phyloP scores from a whole-genome alignment of 2,888 invertebrate species.

The Timandra comae region DNA sequence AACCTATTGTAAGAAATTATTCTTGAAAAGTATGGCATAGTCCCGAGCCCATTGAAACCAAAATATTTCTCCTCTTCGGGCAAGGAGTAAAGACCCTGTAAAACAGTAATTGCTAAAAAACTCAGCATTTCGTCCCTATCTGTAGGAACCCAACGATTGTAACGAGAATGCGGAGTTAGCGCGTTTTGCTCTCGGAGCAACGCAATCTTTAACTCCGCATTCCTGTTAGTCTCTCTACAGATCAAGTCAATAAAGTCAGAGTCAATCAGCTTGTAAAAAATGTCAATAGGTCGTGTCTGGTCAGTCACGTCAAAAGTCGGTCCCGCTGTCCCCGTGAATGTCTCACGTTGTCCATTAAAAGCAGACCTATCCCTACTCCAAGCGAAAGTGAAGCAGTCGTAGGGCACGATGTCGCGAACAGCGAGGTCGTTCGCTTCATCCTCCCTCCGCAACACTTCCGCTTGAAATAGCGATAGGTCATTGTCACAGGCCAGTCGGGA shows the following conservation, averaged over 20 bases:
- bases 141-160: constrained; percentile 19
- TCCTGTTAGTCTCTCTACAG: too few relatives aligned
- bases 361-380: too few relatives aligned
- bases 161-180: not conserved
- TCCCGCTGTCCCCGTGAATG: constrained; percentile 18
- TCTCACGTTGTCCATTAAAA: constrained; percentile 6
- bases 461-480: constrained; percentile 11
- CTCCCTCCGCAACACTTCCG: constrained; percentile 13
- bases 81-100: constrained; percentile 21
- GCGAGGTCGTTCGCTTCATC: constrained; percentile 14
- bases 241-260: constrained; percentile 20
- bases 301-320: constrained; percentile 21
- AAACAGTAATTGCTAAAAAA: constrained; percentile 17
- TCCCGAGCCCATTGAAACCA: too few relatives aligned
- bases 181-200: not conserved
- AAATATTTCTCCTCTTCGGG: too few relatives aligned
- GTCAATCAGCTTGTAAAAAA: constrained; percentile 13
- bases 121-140: constrained; percentile 17
- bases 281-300: constrained; percentile 6
- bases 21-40: too few relatives aligned
- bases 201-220: too few relatives aligned
- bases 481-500: not conserved
- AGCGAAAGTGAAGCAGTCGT: constrained; percentile 10
- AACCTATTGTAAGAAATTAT: constrained; percentile 24
- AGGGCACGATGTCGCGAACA: constrained; percentile 5